Base-by-base conservation (phyloP, 2,888 invertebrate species). In the Strigamia transsilvanica region DNA sequence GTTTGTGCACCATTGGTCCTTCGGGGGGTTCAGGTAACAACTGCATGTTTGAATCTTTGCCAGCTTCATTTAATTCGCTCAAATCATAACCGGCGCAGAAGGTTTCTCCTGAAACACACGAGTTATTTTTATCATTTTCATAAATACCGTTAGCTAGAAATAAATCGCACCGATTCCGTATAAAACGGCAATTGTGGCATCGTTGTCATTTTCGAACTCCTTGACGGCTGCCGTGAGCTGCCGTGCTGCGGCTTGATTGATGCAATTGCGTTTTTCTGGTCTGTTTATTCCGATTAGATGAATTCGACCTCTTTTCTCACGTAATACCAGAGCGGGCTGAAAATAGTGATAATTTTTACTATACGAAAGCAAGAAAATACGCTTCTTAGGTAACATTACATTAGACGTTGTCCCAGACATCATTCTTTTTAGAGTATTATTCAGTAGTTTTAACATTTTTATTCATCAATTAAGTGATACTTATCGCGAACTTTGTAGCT, bases 81-180 rank as follows among this genome's bases (percentile, higher is more conserved):
- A 98, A 90, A 88, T 98, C 97, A 87, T 93, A 95, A 0, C 98
- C 98, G 3, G 97, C 92, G 88, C 96, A 97, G 88, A 99, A 98
- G 82, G 93, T 94, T 0, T 97, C 97, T 61, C 61, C 61, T 61
- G 38, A 2, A 38, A 38, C 10, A 38, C 6, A 38, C 2, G 6
- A 27, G 38, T 38, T 51, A 51, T 18, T 18, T 18, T 51, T 51
- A 51, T 51, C 18, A 3, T 15, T 18, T 51, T 51, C 12, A 15
- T 51, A 13, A 51, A 10, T 51, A n/a, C n/a, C n/a, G n/a, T n/a
- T n/a, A 18, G 51, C 38, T 10, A 51, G 9, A 21, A 23, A 23
- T 61, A n/a, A 10, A 7, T 42, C n/a, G 41, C 83, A 87, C 88
- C 89, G 86, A 92, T 91, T 9, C 98, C 98, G 87, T 96, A 92